Percentiles rank a stretch among this genome's conserved stretches.
Evolutionary conservation across 1,140 invertebrate species (phyloP).

Genomic region (Scaptomyza montana): DNA sequence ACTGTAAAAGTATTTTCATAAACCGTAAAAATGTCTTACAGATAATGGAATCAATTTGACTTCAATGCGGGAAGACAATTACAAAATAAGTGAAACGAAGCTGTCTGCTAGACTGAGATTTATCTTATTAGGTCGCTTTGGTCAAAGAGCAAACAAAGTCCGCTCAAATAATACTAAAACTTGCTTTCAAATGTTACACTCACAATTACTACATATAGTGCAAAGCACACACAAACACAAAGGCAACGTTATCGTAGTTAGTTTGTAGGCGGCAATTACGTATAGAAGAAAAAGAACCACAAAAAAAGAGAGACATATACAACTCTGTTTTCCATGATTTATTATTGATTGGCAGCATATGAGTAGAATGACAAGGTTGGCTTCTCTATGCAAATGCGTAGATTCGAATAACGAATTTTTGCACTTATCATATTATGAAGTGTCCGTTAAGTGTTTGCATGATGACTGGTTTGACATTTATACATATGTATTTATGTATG

Average conservation of each 20-base stretch:
- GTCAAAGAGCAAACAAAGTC: constrained; percentile 12
- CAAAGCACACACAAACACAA: not conserved
- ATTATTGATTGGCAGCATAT: not conserved
- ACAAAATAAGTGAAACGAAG: not conserved
- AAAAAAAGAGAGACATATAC: not conserved
- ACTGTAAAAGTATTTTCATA: too few relatives aligned
- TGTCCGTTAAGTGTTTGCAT: not conserved
- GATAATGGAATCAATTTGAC: constrained; percentile 4
- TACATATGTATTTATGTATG: not conserved
- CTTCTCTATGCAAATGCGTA: too few relatives aligned
- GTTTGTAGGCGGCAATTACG: constrained; percentile 3
- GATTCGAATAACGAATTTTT: too few relatives aligned
- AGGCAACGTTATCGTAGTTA: not conserved
- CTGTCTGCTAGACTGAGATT: constrained; percentile 18
- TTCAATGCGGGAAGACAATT: constrained; percentile 19
- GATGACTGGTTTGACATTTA: constrained; percentile 3
- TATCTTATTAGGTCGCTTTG: constrained; percentile 40
- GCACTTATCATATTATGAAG: not conserved
- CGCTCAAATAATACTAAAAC: not conserved
- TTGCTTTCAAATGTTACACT: constrained; percentile 1
- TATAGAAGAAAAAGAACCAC: not conserved
- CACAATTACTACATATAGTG: not conserved
- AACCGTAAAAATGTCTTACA: too few relatives aligned
- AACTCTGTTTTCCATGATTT: not conserved
- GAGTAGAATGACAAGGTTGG: too few relatives aligned